phyloP scores from a whole-genome alignment of 2,888 invertebrate genomes.

The Pammene fasciana region DNA sequence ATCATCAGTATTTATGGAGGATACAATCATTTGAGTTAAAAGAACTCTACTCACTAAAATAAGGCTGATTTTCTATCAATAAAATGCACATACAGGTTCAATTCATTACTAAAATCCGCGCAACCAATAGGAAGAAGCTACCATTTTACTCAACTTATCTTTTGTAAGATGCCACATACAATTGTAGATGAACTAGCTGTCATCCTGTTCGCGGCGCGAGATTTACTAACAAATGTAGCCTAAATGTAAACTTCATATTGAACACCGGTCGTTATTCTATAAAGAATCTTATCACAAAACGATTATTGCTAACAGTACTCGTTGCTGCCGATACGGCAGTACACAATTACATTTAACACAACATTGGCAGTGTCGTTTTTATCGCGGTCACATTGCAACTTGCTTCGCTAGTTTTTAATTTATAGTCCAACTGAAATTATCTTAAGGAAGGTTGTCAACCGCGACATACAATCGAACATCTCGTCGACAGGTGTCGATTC shows the following conservation, averaged over 20 bases:
- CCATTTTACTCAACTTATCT: no score
- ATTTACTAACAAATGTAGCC: slow-evolving; percentile 23
- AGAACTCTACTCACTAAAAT: slow-evolving; percentile 8
- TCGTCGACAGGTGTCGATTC: slow-evolving; percentile 70
- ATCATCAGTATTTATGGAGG: neutral
- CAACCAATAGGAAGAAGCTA: neutral
- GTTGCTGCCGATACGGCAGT: slow-evolving; percentile 48
- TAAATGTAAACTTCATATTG: slow-evolving; percentile 65
- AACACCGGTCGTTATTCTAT: slow-evolving; percentile 56
- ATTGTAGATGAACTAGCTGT: neutral
- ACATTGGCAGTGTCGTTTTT: slow-evolving; percentile 66
- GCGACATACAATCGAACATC: slow-evolving; percentile 36
- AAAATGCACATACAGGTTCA: neutral
- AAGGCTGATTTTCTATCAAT: slow-evolving; percentile 3
- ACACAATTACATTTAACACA: slow-evolving; percentile 53
- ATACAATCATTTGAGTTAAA: neutral
- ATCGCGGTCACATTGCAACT: slow-evolving; percentile 19
- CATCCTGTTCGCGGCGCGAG: neutral
- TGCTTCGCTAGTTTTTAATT: neutral
- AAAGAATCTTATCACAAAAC: slow-evolving; percentile 72
- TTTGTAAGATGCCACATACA: no score
- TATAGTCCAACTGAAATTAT: neutral
- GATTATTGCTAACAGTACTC: slow-evolving; percentile 76
- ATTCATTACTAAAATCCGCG: neutral
- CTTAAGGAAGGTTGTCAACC: slow-evolving; percentile 14